Base-by-base conservation (phyloP, 2,888 invertebrate species). In the Ormyrus pomaceus region DNA sequence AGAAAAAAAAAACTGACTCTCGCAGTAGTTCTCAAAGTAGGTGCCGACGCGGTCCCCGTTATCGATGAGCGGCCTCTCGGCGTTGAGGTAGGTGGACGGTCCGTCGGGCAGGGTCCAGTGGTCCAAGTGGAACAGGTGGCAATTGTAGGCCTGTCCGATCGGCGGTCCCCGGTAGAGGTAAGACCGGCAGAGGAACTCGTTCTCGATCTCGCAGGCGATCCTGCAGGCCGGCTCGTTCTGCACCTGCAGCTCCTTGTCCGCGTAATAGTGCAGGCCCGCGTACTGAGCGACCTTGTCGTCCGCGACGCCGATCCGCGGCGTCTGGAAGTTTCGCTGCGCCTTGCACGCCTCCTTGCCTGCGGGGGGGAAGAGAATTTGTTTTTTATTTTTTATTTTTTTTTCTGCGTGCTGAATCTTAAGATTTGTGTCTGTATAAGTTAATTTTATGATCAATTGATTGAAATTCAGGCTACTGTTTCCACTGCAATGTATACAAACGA, bases 211-310 rank as follows among this genome's bases (percentile, higher is more conserved):
- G 90, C 98, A 98, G 70, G 97, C 97, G 79, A 97, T 92, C 76
- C 95, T 94, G 87, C 98, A 98, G n/a, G 96, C 97, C 0, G 95
- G 94, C 87, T 97, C 96, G 80, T 95, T 96, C 82, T 96, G 96
- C 71, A 97, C 95, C 93, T 97, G 96, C 73, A 98, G 91, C 89
- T 98, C 97, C 92, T 98, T 98, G 91, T 98, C 98, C 7, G 96
- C 96, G 91, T 98, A 98, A 91, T 97, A 98, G 89, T 98, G 97
- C 0, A 98, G 92, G 0, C 96, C 95, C 0, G 97, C 97, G 90
- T 97, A 98, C 89, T 97, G 97, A 0, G 97, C 95, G 45, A 98
- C 96, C 91, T 97, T 96, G 89, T 97, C 96, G 85, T 97, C 96
- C 2, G 97, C 96, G 8, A 98, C 96, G 64, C 97, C 97, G 85